Evolutionary conservation across 2,888 invertebrate genomes (phyloP), one percentile per base, ranked within the genome.

Genomic region (Andrena marginata): DNA sequence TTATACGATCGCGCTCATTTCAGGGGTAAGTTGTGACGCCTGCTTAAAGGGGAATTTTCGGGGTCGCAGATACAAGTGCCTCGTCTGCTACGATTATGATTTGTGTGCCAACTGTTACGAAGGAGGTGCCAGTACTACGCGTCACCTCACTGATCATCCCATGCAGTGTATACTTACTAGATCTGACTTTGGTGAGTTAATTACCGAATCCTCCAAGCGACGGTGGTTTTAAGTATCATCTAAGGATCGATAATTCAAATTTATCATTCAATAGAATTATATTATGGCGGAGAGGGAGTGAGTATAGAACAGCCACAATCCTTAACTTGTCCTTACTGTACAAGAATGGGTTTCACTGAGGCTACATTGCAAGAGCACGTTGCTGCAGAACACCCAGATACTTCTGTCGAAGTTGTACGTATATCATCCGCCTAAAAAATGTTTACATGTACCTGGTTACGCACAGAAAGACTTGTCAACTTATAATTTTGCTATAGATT

Each of bases 1-100:
- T 16, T 72, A 7, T 49, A 51, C 26, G 0, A 69, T 13, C 35
- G 8, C 75, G 10, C 74, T 65, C 51, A 33, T 89, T 87, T 90
- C 94, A 98, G 99, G 99, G 96, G 99, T 99, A 94, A 99, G 99
- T 96, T 99, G 99, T 96, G 99, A 99, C 97, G 98, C 98, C 94
- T 99, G 99, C 96, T 96, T 98, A 95, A 98, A 98, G 96, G 98
- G 98, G 94, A 99, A 99, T 95, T 99, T 99, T 95, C 96, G 98
- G 95, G 99, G 99, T 93, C 97, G 98, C 94, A 97, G 99, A 93
- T 99, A 99, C 95, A 99, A 99, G 96, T 99, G 99, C 96, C 96
- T 99, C 94, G 97, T 99, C 93, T 99, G 99, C 95, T 99, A 98
- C 95, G 99, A 99, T 95, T 99, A 99, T 95, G 99, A 99, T 96